phyloP scores from a whole-genome alignment of 35 echinoderm and acorn worm genomes.

The Ptychodera flava region DNA sequence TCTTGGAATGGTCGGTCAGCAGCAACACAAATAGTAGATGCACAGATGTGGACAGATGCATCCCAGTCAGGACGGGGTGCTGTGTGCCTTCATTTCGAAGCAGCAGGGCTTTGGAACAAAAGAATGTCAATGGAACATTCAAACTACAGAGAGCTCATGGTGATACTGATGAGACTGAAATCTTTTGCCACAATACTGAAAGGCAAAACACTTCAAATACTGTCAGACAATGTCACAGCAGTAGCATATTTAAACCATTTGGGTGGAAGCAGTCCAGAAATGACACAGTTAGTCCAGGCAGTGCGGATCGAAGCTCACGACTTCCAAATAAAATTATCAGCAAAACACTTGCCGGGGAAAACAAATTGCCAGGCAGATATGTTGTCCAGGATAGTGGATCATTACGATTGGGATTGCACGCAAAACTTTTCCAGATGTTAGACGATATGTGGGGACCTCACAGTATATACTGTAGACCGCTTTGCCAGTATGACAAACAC shows the following conservation, averaged over 20 bases:
- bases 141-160: neutral
- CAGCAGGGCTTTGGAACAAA: slow-evolving; percentile 43
- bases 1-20: slow-evolving; percentile 24
- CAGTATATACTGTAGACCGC: slow-evolving; percentile 12
- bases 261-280: neutral
- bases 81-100: neutral
- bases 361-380: neutral
- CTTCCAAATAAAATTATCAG: neutral
- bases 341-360: neutral
- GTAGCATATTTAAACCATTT: neutral
- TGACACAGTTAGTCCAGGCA: neutral
- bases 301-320: neutral
- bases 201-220: too few relatives aligned
- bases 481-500: slow-evolving; percentile 15
- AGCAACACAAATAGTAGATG: neutral
- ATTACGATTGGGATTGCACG: neutral
- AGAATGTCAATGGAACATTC: slow-evolving; percentile 15
- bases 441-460: slow-evolving; percentile 16
- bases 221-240: neutral
- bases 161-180: neutral
- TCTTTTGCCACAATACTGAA: neutral
- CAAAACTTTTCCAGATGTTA: slow-evolving; percentile 2
- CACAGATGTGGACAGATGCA: slow-evolving; percentile 32
- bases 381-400: neutral
- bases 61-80: slow-evolving; percentile 28